A percentile compares a stretch with the other conserved stretches of the same genome.
phyloP scores from a whole-genome alignment of 2,113 vertebrate genomes.

The Cavia porcellus region DNA sequence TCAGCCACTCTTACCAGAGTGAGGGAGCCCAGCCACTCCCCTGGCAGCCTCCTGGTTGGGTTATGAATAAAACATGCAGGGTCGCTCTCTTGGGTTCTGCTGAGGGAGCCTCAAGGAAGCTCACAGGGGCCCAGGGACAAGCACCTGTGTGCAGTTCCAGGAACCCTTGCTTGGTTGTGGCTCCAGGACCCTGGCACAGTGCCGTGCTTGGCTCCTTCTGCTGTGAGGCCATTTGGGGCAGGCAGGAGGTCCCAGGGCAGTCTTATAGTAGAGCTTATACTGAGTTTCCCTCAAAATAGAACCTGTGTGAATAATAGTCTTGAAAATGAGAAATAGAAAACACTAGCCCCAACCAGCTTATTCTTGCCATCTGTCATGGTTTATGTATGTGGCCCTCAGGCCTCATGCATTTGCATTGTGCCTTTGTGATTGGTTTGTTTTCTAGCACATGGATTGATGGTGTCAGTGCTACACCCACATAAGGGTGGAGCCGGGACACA shows the following conservation, averaged over 20 bases:
- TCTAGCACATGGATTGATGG: too few relatives aligned
- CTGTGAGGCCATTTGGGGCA: background rate
- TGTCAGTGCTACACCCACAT: too few relatives aligned
- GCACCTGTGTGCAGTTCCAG: background rate
- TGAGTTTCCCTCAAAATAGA: background rate
- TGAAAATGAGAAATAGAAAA: background rate
- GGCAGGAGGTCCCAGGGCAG: background rate
- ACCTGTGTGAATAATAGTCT: background rate
- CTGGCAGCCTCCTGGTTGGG: background rate
- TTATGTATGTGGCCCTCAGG: too few relatives aligned
- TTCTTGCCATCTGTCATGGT: background rate
- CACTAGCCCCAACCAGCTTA: background rate
- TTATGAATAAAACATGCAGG: background rate
- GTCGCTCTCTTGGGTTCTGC: background rate
- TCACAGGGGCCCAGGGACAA: fast-evolving
- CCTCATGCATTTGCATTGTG: too few relatives aligned
- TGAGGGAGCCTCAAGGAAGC: background rate
- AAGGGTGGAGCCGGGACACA: too few relatives aligned
- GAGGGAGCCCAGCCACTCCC: background rate
- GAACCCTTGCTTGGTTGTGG: background rate
- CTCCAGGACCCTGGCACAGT: background rate
- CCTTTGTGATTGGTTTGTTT: too few relatives aligned
- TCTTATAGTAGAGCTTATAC: background rate
- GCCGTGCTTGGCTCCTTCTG: background rate
- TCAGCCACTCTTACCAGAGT: background rate